Base-by-base conservation (phyloP, 2,113 vertebrate genomes). In the Hiodon tergisus region DNA sequence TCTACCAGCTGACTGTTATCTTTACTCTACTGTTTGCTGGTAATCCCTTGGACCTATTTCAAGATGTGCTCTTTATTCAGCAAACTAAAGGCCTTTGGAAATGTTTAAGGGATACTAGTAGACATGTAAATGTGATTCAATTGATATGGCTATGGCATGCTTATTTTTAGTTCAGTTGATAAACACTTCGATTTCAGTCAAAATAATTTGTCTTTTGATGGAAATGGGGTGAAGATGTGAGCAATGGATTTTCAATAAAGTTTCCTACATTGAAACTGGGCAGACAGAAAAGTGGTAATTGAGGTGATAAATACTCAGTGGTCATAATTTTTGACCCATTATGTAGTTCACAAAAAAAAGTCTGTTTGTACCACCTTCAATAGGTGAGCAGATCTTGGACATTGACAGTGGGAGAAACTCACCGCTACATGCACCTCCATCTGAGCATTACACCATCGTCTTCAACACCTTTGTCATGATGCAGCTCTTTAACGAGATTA, bases 401-500 rank as follows among this genome's bases (percentile, higher is more conserved):
- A 96, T 99, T 0, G 97, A 99, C 81, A 96, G 87, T 72, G 97
- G 97, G 87, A 92, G 97, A 85, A 92, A 98, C 31, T 87, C 94
- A 16, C 96, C 97, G 66, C 94, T 99, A 78, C 92, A 98, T 6
- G 92, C 97, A 9, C 94, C 95, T 13, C 95, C 97, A 16, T 98
- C 97, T 4, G 96, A 98, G 81, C 97, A 99, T 87, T 99, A 99
- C 84, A 99, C 97, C 73, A 95, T 99, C 63, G 96, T 99, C 84
- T 99, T 98, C 87, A 98, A 98, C 75, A 98, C 97, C 0, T 98
- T 98, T 83, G 97, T 99, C 77, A 84, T 99, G 91, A 98, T 99
- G 97, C 97, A 99, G 88, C 94, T 99, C 60, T 99, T 99, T 86
- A 99, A 99, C 66, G 97, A 99, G 87, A 97, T 99, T 80, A 99